Evolutionary conservation across 2,113 vertebrate species (phyloP).

Genomic region (Lepus americanus): DNA sequence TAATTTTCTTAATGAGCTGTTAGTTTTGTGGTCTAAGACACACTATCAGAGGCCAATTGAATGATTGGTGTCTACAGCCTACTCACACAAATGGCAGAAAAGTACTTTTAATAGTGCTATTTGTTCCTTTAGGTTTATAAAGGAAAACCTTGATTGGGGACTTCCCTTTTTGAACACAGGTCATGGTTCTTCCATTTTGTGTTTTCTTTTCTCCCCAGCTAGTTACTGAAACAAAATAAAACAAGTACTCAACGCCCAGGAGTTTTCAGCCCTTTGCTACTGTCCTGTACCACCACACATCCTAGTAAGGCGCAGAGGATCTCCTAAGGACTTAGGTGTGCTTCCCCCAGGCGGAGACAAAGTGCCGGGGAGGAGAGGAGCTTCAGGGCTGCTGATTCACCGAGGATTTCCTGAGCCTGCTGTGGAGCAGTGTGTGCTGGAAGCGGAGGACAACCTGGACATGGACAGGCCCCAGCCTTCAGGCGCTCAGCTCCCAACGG

Average conservation of each 20-base stretch:
- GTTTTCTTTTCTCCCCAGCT: not conserved
- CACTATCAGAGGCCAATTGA: not conserved
- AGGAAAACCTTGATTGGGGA: not conserved
- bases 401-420: not conserved
- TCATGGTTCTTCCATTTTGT: not conserved
- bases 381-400: not conserved
- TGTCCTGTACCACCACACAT: too few species aligned
- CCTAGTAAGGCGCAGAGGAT: too few species aligned
- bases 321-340: not conserved
- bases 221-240: not conserved
- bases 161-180: too few species aligned
- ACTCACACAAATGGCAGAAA: not conserved
- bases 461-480: not conserved
- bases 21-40: constrained; percentile 50
- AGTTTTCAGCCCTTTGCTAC: not conserved
- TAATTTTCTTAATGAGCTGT: constrained; percentile 66
- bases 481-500: not conserved
- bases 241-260: not conserved
- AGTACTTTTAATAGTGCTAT: not conserved
- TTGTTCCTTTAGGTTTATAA: not conserved
- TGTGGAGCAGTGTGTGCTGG: fast-evolving
- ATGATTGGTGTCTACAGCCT: not conserved
- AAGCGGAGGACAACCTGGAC: too few species aligned
- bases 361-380: fast-evolving
- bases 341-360: not conserved